phyloP scores from a whole-genome alignment of 1,140 invertebrate species.

The Eurytemora carolleeae region DNA sequence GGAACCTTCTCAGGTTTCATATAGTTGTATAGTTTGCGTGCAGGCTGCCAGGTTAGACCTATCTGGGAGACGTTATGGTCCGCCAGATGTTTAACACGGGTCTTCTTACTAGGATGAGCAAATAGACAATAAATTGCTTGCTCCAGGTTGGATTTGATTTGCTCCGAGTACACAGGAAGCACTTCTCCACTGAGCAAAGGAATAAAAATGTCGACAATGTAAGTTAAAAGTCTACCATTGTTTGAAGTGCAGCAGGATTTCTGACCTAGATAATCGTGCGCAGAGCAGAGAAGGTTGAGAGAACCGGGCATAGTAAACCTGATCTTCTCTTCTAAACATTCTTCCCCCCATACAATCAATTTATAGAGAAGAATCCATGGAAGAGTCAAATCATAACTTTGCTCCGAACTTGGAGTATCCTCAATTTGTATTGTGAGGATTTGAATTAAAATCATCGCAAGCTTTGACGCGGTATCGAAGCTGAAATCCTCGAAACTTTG shows the following conservation, averaged over 20 bases:
- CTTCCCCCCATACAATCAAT: background rate
- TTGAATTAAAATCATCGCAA: background rate
- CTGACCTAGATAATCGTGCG: constrained; percentile 12
- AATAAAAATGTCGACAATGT: background rate
- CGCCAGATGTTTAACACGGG: constrained; percentile 35
- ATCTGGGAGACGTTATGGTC: constrained; percentile 55
- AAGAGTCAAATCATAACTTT: background rate
- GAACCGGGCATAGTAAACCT: background rate
- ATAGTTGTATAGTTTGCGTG: constrained; percentile 60
- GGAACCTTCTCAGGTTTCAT: constrained; percentile 47
- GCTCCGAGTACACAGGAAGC: background rate
- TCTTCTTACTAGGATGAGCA: constrained; percentile 48
- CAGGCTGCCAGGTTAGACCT: constrained; percentile 51
- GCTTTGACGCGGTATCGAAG: background rate
- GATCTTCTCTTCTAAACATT: too few relatives aligned
- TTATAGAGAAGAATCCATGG: background rate
- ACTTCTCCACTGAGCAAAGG: background rate
- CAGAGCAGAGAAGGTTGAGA: background rate
- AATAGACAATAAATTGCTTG: constrained; percentile 76
- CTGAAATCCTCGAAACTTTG: background rate
- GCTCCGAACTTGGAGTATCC: too few relatives aligned
- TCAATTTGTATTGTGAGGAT: background rate
- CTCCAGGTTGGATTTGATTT: constrained; percentile 41
- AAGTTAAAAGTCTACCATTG: background rate
- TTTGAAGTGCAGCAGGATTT: constrained; percentile 3